Percentiles rank a stretch among this genome's conserved stretches.
These are phyloP conservation scores for Tanytarsus gracilentus DNA, from an alignment of 2,888 invertebrate genomes.

Conservation along the genomic window DNA sequence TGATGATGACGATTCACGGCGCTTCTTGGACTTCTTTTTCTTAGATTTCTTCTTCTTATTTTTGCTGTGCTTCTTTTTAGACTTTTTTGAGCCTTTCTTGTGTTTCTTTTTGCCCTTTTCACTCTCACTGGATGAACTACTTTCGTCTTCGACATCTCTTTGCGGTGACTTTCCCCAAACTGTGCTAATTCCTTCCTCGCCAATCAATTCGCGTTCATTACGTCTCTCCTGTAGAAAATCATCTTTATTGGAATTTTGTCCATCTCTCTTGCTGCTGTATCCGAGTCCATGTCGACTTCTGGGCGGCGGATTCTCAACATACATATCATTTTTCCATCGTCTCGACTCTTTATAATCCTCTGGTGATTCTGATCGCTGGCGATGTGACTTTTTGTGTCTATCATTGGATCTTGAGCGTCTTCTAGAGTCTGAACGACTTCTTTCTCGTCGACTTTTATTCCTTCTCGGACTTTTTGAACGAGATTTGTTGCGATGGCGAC, in stretches of 20 bases:
- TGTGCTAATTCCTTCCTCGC: constrained; percentile 55
- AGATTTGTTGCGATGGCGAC: not conserved
- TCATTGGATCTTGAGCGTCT: not conserved
- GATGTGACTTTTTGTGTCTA: not conserved
- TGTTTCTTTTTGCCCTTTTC: constrained; percentile 39
- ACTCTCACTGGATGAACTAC: constrained; percentile 35
- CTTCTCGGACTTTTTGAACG: not conserved
- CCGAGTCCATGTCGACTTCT: not conserved
- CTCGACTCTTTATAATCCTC: constrained; percentile 20
- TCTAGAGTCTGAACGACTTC: not conserved
- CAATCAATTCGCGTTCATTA: constrained; percentile 65
- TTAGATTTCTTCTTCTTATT: constrained; percentile 45
- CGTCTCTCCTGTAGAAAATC: constrained; percentile 62
- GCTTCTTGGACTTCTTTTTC: constrained; percentile 40
- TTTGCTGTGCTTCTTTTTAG: constrained; percentile 43
- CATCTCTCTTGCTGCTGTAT: not conserved
- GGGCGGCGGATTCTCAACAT: constrained; percentile 8
- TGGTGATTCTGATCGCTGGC: not conserved
- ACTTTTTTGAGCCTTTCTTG: constrained; percentile 39
- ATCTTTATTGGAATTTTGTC: constrained; percentile 47
- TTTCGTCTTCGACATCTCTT: constrained; percentile 52
- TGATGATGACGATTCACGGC: constrained; percentile 37
- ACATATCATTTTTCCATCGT: constrained; percentile 19
- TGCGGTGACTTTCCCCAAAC: constrained; percentile 71
- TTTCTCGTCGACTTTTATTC: not conserved